phyloP scores from a whole-genome alignment of 2,113 vertebrate species.

The Limnothrissa miodon region DNA sequence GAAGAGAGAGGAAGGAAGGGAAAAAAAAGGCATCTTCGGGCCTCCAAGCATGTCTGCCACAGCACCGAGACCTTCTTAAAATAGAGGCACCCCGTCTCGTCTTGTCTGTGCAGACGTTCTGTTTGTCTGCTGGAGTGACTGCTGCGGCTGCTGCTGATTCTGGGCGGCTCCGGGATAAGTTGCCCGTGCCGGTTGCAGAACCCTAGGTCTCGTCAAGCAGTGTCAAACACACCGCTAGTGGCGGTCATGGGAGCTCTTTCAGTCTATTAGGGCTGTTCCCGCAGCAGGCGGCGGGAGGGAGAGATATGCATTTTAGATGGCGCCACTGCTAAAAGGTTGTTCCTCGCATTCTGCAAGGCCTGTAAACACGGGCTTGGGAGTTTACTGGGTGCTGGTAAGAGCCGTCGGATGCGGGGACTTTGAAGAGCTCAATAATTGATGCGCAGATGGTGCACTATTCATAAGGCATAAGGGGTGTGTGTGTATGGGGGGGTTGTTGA shows the following conservation, averaged over 20 bases:
- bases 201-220: constrained; percentile 23
- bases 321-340: constrained; percentile 34
- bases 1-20: neutral
- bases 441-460: constrained; percentile 46
- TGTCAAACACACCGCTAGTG: constrained; percentile 24
- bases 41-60: neutral
- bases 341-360: constrained; percentile 29
- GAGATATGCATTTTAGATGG: constrained; percentile 34
- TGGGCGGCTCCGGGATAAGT: neutral
- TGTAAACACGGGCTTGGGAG: constrained; percentile 25
- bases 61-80: neutral
- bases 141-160: neutral
- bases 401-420: constrained; percentile 38
- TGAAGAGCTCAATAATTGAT: constrained; percentile 45
- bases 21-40: neutral
- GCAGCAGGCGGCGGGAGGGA: neutral
- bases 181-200: neutral
- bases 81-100: neutral
- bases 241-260: constrained; percentile 13
- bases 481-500: constrained; percentile 30
- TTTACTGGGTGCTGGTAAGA: constrained; percentile 29
- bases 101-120: neutral
- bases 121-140: neutral
- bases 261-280: constrained; percentile 31
- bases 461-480: constrained; percentile 43